These are phyloP conservation scores for Pluvianellus socialis DNA, from an alignment of 2,113 vertebrate species.

Conservation along the genomic window DNA sequence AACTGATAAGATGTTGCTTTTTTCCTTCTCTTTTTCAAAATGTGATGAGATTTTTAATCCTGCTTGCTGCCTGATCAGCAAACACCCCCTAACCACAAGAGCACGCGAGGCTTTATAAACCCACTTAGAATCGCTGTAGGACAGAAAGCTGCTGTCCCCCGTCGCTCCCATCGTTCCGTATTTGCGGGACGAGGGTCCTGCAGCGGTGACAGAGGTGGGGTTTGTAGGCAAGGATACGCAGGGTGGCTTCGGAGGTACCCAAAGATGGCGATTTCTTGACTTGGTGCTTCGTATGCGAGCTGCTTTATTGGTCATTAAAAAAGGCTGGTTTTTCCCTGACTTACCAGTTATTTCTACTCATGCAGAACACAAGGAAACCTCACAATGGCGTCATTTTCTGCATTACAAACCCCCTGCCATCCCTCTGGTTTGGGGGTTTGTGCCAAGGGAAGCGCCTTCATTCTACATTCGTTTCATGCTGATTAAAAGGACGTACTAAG, in stretches of 20 bases:
- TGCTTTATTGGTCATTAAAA: not conserved
- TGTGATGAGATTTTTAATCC: not conserved
- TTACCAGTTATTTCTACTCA: not conserved
- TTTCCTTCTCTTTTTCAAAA: not conserved
- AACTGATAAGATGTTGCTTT: not conserved
- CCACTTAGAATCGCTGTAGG: not conserved
- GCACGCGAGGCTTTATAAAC: not conserved
- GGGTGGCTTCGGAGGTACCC: not conserved
- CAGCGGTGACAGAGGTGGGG: not conserved
- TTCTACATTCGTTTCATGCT: not conserved
- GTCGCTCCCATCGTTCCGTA: accelerated
- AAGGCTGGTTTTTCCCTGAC: accelerated
- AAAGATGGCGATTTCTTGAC: not conserved
- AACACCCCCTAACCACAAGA: not conserved
- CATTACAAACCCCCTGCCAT: not conserved
- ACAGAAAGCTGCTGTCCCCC: not conserved
- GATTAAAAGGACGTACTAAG: not conserved
- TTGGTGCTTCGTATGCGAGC: not conserved
- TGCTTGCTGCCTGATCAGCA: not conserved
- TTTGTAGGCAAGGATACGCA: not conserved
- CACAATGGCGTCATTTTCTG: accelerated
- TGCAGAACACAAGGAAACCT: not conserved
- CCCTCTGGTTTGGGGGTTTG: not conserved
- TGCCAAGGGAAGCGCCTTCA: not conserved
- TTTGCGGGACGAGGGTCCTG: not conserved